Conservation (phyloP, 2,888 invertebrate genomes). For the Trachelus iudaicus region DNA sequence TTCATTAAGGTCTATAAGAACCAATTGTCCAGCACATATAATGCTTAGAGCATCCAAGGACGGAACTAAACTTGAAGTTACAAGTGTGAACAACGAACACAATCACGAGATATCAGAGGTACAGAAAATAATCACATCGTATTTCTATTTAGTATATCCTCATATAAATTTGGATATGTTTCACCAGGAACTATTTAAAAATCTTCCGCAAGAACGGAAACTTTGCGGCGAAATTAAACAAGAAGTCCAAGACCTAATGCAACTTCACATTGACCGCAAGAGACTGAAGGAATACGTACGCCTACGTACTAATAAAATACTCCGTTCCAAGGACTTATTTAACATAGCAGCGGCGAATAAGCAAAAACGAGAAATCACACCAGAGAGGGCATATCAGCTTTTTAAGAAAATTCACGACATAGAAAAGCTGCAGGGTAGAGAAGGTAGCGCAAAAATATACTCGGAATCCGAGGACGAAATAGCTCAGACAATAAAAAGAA, state of each 20-base stretch:
- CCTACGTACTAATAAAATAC: constrained; percentile 56
- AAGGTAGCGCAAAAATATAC: constrained; percentile 41
- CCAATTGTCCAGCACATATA: constrained; percentile 65
- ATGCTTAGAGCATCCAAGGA: constrained; percentile 65
- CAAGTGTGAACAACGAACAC: constrained; percentile 66
- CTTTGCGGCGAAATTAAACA: constrained; percentile 59
- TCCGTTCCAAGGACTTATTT: constrained; percentile 61
- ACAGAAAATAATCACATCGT: constrained; percentile 4
- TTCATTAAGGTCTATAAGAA: constrained; percentile 57
- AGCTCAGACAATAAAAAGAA: constrained; percentile 51
- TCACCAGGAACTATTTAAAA: constrained; percentile 57
- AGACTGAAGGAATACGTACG: constrained; percentile 60
- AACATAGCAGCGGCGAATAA: constrained; percentile 62
- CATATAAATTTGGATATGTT: constrained; percentile 8
- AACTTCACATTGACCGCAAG: constrained; percentile 59
- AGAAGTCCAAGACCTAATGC: constrained; percentile 60
- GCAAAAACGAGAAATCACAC: constrained; percentile 53
- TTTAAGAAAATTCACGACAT: constrained; percentile 58
- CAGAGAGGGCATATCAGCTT: constrained; percentile 55
- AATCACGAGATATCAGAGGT: constrained; percentile 66
- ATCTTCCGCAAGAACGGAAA: constrained; percentile 61
- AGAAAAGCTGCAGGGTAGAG: constrained; percentile 50
- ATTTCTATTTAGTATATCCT: constrained; percentile 10
- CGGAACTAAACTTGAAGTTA: constrained; percentile 64
- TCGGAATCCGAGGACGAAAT: constrained; percentile 58